phyloP scores from a whole-genome alignment of 2,113 vertebrate species.

The Nothocercus nigrocapillus region DNA sequence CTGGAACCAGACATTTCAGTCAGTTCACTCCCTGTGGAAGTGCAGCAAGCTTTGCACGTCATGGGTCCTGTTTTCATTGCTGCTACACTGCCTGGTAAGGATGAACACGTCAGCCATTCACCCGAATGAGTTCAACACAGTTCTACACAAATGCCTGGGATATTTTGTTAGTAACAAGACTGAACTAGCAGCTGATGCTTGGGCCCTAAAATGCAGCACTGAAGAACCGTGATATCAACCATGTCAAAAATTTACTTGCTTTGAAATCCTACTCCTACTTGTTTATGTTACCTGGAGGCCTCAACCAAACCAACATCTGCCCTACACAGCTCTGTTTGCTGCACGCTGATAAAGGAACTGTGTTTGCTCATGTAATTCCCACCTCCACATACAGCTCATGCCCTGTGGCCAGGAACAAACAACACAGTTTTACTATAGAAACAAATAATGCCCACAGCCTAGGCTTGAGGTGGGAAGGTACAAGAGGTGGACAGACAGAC shows the following conservation, averaged over 20 bases:
- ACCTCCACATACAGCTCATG: background rate
- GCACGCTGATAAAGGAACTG: background rate
- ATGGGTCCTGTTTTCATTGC: background rate
- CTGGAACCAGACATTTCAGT: background rate
- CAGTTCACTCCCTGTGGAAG: background rate
- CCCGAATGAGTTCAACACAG: background rate
- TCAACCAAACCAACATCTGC: background rate
- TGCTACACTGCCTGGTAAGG: fast-evolving
- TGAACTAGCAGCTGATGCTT: background rate
- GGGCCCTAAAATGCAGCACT: background rate
- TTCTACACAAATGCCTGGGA: background rate
- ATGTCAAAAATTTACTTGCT: conserved; percentile 25
- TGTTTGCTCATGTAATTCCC: background rate
- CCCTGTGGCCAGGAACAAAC: background rate
- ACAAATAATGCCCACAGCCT: background rate
- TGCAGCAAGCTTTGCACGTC: fast-evolving
- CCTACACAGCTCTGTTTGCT: background rate
- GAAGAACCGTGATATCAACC: background rate
- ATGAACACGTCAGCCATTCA: background rate
- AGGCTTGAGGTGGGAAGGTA: background rate
- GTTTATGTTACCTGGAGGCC: conserved; percentile 25
- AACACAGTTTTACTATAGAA: background rate
- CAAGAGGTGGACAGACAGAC: background rate
- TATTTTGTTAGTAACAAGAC: conserved; percentile 3
- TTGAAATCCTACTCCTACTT: conserved; percentile 49